phyloP scores from a whole-genome alignment of 1,140 invertebrate genomes.

The Nymphalis io region DNA sequence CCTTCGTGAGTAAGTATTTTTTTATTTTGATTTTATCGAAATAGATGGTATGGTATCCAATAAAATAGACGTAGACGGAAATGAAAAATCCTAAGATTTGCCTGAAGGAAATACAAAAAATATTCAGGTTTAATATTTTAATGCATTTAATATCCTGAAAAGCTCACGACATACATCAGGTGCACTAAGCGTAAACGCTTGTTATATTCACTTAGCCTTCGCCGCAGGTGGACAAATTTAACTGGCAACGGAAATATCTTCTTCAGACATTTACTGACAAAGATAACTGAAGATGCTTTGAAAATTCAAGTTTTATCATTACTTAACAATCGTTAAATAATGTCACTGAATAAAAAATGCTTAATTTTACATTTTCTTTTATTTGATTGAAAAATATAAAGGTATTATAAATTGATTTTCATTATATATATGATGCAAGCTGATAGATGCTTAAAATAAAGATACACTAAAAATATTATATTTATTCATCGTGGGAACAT shows the following conservation, averaged over 20 bases:
- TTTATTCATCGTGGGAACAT: background rate
- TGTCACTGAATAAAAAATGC: too few species aligned
- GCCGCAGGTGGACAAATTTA: conserved; percentile 4
- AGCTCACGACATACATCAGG: background rate
- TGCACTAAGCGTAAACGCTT: background rate
- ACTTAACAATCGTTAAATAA: background rate
- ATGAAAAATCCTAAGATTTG: too few species aligned
- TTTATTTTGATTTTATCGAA: too few species aligned
- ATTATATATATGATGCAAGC: too few species aligned
- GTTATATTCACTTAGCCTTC: background rate
- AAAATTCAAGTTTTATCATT: background rate
- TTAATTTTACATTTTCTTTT: too few species aligned
- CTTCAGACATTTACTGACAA: background rate
- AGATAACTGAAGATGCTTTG: background rate
- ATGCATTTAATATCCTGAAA: background rate
- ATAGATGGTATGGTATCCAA: too few species aligned
- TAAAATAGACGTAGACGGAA: too few species aligned
- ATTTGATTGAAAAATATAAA: too few species aligned
- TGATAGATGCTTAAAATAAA: background rate
- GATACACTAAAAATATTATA: background rate
- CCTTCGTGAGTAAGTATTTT: too few species aligned
- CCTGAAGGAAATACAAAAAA: background rate
- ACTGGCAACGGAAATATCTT: conserved; percentile 1
- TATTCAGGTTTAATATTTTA: background rate
- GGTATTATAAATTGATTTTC: too few species aligned